Conservation (phyloP, 37 sponge, comb jelly and placozoan genomes). For the Oscarella lobularis region DNA sequence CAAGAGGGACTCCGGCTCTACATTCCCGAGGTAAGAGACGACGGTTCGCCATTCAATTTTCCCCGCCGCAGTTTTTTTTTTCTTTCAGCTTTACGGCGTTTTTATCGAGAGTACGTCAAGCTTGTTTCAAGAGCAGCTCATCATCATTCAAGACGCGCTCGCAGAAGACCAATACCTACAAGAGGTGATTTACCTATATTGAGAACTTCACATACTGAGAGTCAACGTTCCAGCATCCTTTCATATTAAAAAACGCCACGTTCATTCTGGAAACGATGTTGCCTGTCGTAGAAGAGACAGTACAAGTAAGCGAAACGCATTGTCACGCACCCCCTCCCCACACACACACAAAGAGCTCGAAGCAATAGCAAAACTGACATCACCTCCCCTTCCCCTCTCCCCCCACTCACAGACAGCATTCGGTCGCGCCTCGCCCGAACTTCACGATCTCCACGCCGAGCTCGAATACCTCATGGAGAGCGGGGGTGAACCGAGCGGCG, state of each 20-base stretch:
- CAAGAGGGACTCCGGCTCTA: constrained; percentile 36
- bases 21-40: constrained; percentile 13
- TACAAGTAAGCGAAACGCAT: constrained; percentile 18
- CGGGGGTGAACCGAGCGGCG: too few species aligned
- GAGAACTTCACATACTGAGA: neutral
- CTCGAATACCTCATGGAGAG: too few species aligned
- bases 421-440: constrained; percentile 34
- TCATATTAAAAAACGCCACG: constrained; percentile 34
- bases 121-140: constrained; percentile 34
- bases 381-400: too few species aligned
- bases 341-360: too few species aligned
- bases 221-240: constrained; percentile 12
- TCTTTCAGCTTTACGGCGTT: constrained; percentile 20
- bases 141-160: constrained; percentile 32
- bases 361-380: too few species aligned
- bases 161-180: constrained; percentile 20
- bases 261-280: constrained; percentile 52
- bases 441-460: constrained; percentile 32
- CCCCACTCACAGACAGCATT: neutral
- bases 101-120: constrained; percentile 46
- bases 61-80: neutral
- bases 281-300: constrained; percentile 28
- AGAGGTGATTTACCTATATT: neutral
- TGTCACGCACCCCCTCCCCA: too few species aligned
- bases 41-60: neutral